Evolutionary conservation across 2,888 invertebrate species (phyloP).

Genomic region (Seira musarum): DNA sequence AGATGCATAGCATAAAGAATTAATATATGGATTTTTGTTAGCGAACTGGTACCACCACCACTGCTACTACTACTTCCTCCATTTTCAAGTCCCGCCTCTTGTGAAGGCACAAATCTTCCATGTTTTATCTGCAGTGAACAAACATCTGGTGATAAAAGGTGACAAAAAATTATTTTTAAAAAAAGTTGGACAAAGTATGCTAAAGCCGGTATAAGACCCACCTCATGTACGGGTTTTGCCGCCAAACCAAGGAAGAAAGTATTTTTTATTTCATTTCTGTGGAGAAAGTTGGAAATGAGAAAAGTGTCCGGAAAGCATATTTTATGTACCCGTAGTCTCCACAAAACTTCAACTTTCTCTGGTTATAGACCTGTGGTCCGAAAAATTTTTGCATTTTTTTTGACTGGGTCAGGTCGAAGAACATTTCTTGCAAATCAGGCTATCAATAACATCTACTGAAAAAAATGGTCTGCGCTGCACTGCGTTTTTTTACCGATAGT

Average conservation of each 20-base stretch:
- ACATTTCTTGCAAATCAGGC: not conserved
- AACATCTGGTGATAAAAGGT: slow-evolving; percentile 43
- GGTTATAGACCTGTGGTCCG: too few relatives aligned
- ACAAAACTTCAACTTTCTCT: not conserved
- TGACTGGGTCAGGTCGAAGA: not conserved
- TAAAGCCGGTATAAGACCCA: not conserved
- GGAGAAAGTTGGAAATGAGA: not conserved
- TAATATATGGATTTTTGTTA: too few relatives aligned
- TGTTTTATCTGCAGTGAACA: slow-evolving; percentile 41
- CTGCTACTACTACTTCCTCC: not conserved
- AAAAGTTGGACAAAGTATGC: not conserved
- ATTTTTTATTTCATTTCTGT: not conserved
- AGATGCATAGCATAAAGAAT: too few relatives aligned
- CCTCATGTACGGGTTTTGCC: not conserved
- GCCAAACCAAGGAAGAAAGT: not conserved
- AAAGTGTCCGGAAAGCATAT: slow-evolving; percentile 1
- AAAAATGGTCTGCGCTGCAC: not conserved
- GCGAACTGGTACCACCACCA: too few relatives aligned
- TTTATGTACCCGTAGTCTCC: slow-evolving; percentile 8
- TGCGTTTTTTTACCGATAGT: too few relatives aligned
- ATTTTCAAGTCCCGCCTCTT: not conserved
- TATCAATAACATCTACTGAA: not conserved
- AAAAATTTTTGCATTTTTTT: slow-evolving; percentile 2
- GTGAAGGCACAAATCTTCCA: slow-evolving; percentile 37
- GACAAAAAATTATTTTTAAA: slow-evolving; percentile 10